Conservation (phyloP, 2,113 vertebrate species). For the chimpanzee (Pan troglodytes) region DNA sequence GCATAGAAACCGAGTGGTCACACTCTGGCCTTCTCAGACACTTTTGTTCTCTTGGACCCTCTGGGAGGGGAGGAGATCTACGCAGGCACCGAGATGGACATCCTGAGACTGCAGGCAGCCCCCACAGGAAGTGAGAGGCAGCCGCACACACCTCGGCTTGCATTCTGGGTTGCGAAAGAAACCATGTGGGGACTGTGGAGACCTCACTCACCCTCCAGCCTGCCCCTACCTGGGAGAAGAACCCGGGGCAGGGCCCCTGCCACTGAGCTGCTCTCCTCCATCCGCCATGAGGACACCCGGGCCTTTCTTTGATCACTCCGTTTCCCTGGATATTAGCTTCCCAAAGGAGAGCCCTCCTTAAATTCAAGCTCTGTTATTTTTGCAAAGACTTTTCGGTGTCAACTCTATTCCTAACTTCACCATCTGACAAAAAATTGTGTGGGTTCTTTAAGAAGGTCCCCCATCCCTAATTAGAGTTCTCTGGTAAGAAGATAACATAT, state of each 20-base stretch:
- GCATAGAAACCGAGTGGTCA: not conserved
- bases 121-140: not conserved
- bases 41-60: not conserved
- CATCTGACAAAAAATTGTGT: not conserved
- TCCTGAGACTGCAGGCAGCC: not conserved
- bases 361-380: not conserved
- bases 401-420: not conserved
- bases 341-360: not conserved
- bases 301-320: not conserved
- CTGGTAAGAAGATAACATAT: not conserved
- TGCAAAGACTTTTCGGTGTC: not conserved
- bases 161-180: not conserved
- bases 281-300: not conserved
- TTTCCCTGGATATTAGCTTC: not conserved
- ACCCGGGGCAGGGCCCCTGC: not conserved
- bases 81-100: not conserved
- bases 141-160: not conserved
- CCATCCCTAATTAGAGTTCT: not conserved
- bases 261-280: not conserved
- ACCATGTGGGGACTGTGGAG: not conserved
- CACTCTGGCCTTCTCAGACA: not conserved
- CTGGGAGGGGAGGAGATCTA: not conserved
- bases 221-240: not conserved
- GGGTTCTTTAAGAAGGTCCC: not conserved
- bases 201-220: not conserved